phyloP scores from a whole-genome alignment of 53 echinoderm and acorn worm species.

The Echinometra lucunter region DNA sequence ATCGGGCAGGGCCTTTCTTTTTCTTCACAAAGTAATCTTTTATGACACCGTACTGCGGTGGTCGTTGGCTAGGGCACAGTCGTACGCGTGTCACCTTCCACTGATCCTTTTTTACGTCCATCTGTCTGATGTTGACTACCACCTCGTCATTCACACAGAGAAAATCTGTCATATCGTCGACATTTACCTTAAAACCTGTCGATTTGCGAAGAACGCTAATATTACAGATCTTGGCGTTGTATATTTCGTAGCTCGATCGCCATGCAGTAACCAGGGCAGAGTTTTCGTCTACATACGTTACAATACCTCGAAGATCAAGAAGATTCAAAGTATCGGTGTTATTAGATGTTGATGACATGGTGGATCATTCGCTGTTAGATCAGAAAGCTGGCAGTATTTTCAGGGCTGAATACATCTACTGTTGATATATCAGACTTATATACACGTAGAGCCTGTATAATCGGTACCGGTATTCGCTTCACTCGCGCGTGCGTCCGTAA shows the following conservation, averaged over 20 bases:
- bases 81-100: constrained; percentile 22
- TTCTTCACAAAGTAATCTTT: not conserved
- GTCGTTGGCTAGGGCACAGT: not conserved
- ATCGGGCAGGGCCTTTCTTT: not conserved
- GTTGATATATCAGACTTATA: not conserved
- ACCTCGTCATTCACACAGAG: constrained; percentile 17
- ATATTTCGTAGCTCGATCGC: not conserved
- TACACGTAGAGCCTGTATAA: not conserved
- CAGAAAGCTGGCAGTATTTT: not conserved
- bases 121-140: constrained; percentile 25
- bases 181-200: not conserved
- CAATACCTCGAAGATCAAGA: not conserved
- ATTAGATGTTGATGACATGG: not conserved
- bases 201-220: not conserved
- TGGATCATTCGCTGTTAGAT: not conserved
- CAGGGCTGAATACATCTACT: not conserved
- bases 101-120: not conserved
- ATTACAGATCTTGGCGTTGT: not conserved
- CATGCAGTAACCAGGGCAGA: not conserved
- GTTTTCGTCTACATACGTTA: not conserved
- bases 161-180: constrained; percentile 19
- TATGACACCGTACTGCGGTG: not conserved
- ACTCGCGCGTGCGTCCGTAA: not conserved
- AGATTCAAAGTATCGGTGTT: not conserved
- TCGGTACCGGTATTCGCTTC: not conserved